phyloP scores from a whole-genome alignment of 2,797 vertebrate species.

The Chiroxiphia lanceolata region DNA sequence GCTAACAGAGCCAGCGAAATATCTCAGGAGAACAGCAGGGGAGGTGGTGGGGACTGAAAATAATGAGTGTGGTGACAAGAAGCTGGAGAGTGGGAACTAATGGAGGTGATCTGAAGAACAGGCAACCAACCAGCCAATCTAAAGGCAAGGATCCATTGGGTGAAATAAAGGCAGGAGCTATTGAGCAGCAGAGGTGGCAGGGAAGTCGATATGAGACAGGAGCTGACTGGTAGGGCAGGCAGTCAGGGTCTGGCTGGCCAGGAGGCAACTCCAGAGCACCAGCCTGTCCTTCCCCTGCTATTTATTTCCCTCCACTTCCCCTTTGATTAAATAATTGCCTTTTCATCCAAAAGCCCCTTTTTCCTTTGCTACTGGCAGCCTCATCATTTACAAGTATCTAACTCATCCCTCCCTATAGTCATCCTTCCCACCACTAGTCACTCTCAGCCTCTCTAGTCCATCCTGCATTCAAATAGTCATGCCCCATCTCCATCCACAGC shows the following conservation, averaged over 20 bases:
- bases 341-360: background rate
- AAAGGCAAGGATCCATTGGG: background rate
- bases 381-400: background rate
- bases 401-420: background rate
- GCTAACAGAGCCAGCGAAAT: background rate
- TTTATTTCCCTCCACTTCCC: background rate
- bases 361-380: background rate
- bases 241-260: background rate
- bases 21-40: background rate
- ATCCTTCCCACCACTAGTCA: background rate
- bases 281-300: background rate
- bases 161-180: background rate
- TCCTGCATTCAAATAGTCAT: background rate
- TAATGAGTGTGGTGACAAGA: background rate
- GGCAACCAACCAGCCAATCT: background rate
- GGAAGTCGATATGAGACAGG: background rate
- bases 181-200: background rate
- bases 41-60: background rate
- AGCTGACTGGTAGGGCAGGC: background rate
- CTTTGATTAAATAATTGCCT: conserved; percentile 8
- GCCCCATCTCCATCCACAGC: background rate
- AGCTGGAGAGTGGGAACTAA: background rate
- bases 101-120: conserved; percentile 8
- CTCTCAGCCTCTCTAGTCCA: background rate
- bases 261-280: background rate